Evolutionary conservation across 2,888 invertebrate species (phyloP).

Genomic region (Tridacna crocea): DNA sequence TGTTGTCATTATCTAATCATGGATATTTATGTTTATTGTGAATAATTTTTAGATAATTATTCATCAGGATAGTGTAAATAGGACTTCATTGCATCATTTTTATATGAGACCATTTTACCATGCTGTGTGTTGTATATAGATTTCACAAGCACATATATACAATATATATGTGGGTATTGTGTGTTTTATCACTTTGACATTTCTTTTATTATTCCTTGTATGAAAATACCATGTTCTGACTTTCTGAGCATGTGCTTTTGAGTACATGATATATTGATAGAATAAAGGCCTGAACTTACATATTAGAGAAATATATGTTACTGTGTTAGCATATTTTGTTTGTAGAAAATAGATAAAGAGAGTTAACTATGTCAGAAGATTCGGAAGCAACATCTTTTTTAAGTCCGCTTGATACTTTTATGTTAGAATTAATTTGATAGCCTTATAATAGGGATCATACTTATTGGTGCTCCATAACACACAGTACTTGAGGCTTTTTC

Average conservation of each 20-base stretch:
- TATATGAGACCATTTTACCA: conserved; percentile 24
- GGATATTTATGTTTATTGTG: conserved; percentile 33
- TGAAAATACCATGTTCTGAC: conserved; percentile 7
- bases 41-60: conserved; percentile 20
- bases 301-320: neutral
- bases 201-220: conserved; percentile 4
- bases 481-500: too few relatives aligned
- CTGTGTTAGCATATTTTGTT: too few relatives aligned
- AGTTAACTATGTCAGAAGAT: too few relatives aligned
- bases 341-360: too few relatives aligned
- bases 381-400: too few relatives aligned
- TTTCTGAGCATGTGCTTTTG: neutral
- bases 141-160: conserved; percentile 16
- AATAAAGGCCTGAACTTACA: conserved; percentile 26
- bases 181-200: conserved; percentile 7
- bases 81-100: conserved; percentile 13
- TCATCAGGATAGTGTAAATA: conserved; percentile 26
- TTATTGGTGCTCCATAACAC: too few relatives aligned
- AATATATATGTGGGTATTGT: conserved; percentile 26
- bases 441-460: too few relatives aligned
- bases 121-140: conserved; percentile 10
- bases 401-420: too few relatives aligned
- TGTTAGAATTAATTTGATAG: too few relatives aligned
- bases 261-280: neutral
- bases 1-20: conserved; percentile 34